Evolutionary conservation across 1,140 invertebrate species (phyloP).

Genomic region (Aphidius ervi): DNA sequence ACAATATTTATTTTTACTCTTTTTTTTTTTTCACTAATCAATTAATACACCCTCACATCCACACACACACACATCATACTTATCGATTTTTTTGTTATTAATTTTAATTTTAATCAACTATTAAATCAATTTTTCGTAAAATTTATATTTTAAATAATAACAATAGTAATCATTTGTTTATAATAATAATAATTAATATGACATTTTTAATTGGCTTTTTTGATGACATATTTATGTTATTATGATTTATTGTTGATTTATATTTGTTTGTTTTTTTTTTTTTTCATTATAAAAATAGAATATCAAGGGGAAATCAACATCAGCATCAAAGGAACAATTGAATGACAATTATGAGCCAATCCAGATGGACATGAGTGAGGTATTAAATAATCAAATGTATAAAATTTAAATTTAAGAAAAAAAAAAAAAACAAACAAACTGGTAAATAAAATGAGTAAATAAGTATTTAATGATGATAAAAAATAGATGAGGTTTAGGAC

Average conservation of each 20-base stretch:
- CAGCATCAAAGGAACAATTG: conserved; percentile 36
- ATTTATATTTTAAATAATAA: too few relatives aligned
- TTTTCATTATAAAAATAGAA: not conserved
- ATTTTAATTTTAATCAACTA: not conserved
- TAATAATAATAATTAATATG: too few relatives aligned
- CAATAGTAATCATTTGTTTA: too few relatives aligned
- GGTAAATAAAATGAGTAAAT: not conserved
- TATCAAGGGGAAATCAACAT: conserved; percentile 26
- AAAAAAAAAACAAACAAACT: not conserved
- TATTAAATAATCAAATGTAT: conserved; percentile 33
- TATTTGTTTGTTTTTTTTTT: conserved; percentile 35
- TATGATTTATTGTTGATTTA: conserved; percentile 10
- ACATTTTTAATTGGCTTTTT: too few relatives aligned
- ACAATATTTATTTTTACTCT: not conserved
- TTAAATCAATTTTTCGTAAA: too few relatives aligned
- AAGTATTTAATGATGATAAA: not conserved
- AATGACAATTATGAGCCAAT: conserved; percentile 56
- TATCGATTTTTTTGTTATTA: not conserved
- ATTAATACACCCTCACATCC: not conserved
- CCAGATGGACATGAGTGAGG: conserved; percentile 61
- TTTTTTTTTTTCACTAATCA: not conserved
- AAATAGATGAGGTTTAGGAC: not conserved
- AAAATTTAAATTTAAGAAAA: not conserved
- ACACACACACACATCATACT: not conserved
- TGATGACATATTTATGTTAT: too few relatives aligned